A percentile compares a stretch with the other conserved stretches of the same genome.
These are phyloP conservation scores for Brassicogethes aeneus DNA, from an alignment of 2,888 invertebrate genomes.

Conservation along the genomic window DNA sequence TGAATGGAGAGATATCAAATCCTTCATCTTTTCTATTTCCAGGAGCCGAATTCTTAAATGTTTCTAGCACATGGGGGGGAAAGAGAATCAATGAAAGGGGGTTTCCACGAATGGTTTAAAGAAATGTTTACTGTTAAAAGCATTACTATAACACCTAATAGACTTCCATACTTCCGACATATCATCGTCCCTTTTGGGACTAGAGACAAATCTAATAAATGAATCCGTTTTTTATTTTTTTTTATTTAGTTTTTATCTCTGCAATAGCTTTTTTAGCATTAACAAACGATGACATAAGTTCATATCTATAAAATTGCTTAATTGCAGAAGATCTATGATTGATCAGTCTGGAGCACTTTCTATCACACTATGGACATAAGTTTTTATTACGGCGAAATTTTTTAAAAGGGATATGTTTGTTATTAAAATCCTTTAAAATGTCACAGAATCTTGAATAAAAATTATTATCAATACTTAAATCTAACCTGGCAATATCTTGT, in stretches of 20 bases:
- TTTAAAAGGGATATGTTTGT: too few relatives aligned
- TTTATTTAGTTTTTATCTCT: background rate
- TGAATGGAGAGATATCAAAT: background rate
- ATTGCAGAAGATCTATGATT: background rate
- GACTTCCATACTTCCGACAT: background rate
- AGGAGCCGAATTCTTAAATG: background rate
- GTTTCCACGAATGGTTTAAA: background rate
- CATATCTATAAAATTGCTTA: background rate
- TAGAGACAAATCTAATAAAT: background rate
- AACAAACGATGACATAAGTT: background rate
- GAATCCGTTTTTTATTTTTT: background rate
- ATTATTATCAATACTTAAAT: too few relatives aligned
- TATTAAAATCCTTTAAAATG: too few relatives aligned
- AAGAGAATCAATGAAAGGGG: background rate
- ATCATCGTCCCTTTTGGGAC: background rate
- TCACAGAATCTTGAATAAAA: too few relatives aligned
- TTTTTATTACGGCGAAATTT: too few relatives aligned
- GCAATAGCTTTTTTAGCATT: background rate
- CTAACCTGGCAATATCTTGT: too few relatives aligned
- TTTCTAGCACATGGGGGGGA: background rate
- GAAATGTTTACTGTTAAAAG: background rate
- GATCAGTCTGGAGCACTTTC: background rate
- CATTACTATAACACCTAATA: background rate
- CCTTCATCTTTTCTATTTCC: background rate
- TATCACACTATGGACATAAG: background rate